Evolutionary conservation across 2,888 invertebrate genomes (phyloP).

Genomic region (Pterobdella sp.): DNA sequence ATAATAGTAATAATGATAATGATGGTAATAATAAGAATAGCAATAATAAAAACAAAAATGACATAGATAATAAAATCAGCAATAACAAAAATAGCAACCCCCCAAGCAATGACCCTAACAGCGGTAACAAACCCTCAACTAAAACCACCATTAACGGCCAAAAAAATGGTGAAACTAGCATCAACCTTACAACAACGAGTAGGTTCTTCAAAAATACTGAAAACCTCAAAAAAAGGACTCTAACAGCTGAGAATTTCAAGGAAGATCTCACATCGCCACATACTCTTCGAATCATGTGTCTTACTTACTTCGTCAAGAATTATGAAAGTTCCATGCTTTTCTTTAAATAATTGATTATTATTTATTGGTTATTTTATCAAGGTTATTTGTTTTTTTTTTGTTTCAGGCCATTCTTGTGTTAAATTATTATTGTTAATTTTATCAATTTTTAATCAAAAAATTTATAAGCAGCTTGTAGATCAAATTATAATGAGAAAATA

Average conservation of each 20-base stretch:
- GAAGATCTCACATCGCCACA: neutral
- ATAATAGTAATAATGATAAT: too few species aligned
- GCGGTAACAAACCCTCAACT: neutral
- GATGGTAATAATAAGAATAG: neutral
- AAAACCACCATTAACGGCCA: neutral
- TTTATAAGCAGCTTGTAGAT: too few species aligned
- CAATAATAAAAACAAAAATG: neutral
- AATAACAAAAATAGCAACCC: neutral
- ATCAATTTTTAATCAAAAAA: too few species aligned
- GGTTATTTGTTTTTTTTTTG: too few species aligned
- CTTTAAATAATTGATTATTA: too few species aligned
- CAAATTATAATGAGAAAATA: too few species aligned
- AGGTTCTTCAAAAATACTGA: neutral
- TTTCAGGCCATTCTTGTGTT: too few species aligned
- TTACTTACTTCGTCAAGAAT: neutral
- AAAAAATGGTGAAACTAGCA: neutral
- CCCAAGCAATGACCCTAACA: neutral
- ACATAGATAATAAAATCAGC: neutral
- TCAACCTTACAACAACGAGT: neutral
- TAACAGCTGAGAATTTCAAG: neutral
- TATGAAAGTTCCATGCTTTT: conserved; percentile 12
- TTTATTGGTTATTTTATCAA: too few species aligned
- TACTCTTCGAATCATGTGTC: neutral
- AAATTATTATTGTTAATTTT: too few species aligned
- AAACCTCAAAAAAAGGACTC: neutral